Base-by-base conservation (phyloP, 2,797 vertebrate genomes). In the Xenentodon cancila region DNA sequence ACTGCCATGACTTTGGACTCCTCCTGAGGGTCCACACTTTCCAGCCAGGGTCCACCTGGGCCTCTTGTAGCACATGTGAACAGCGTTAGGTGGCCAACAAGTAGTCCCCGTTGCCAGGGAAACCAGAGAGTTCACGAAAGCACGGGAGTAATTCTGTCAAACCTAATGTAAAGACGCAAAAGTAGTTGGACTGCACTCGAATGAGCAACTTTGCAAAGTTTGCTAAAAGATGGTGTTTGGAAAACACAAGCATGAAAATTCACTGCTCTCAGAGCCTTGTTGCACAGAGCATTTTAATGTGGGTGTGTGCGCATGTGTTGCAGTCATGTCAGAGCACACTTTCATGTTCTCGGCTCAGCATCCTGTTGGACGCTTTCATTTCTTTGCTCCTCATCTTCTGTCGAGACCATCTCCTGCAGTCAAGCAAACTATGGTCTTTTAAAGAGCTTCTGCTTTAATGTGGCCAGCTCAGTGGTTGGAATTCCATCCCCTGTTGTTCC, bases 21-120 rank as follows among this genome's bases (percentile, higher is more conserved):
- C 67, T 77, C 34, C 16, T 11, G 47, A 75, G 73, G 66, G 48
- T 73, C 80, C 45, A 49, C 50, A 48, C 70, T 59, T 79, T 71
- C 66, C 65, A 78, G 71, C 27, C 73, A 75, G 47, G 75, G 76
- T 70, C 70, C 71, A 68, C 79, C 74, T 71, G 68, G 79, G 76
- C 80, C 77, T 84, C 79, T 79, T 68, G 80, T 73, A 83, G 55
- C 80, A 81, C 79, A 77, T 71, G 75, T 77, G 74, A 85, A 81
- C 71, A 59, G 71, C 84, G 44, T 43, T 42, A 82, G 73, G 50
- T n/a, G 56, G 64, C 63, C n/a, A 12, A 68, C 42, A 19, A 51
- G 59, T 37, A 20, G 55, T 64, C 5, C 57, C 55, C 51, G 67
- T 74, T 55, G 62, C 59, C 73, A 68, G 72, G 83, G 80, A 81